Conservation (phyloP, 2,888 invertebrate genomes). For the Hylaea fasciaria region DNA sequence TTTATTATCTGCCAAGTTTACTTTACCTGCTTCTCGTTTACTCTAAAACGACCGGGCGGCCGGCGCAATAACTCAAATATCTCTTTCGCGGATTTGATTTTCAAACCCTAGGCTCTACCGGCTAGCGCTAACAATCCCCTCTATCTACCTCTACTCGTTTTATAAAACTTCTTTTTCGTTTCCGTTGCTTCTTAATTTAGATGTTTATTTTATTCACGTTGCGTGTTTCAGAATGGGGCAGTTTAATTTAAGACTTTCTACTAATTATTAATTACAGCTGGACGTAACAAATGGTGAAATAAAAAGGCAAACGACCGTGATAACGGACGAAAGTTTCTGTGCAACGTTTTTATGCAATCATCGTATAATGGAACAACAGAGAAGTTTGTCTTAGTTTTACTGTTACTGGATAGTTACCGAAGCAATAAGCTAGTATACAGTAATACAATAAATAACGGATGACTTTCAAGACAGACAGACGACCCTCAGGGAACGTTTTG, state of each 20-base stretch:
- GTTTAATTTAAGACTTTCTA: conserved; percentile 36
- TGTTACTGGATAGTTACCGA: no score
- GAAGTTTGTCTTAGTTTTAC: conserved; percentile 25
- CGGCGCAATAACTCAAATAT: conserved; percentile 32
- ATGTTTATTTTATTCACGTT: conserved; percentile 28
- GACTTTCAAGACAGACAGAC: conserved; percentile 41
- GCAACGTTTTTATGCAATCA: conserved; percentile 20
- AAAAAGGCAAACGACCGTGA: conserved; percentile 42
- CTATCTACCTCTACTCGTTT: conserved; percentile 18
- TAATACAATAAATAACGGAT: conserved; percentile 51
- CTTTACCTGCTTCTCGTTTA: conserved; percentile 25
- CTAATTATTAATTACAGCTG: conserved; percentile 37
- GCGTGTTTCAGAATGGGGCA: conserved; percentile 32
- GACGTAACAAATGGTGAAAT: conserved; percentile 35
- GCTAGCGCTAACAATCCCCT: conserved; percentile 6
- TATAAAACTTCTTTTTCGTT: conserved; percentile 15
- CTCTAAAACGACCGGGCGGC: conserved; percentile 24
- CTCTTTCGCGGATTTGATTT: conserved; percentile 23
- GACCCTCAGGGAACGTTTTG: conserved; percentile 34
- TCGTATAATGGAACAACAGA: conserved; percentile 21
- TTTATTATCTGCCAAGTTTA: conserved; percentile 33
- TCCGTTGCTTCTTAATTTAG: conserved; percentile 22
- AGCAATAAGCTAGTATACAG: conserved; percentile 45
- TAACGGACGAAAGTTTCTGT: conserved; percentile 37
- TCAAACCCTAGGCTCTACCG: conserved; percentile 2